phyloP scores from a whole-genome alignment of 2,113 vertebrate genomes.

The Spea bombifrons region DNA sequence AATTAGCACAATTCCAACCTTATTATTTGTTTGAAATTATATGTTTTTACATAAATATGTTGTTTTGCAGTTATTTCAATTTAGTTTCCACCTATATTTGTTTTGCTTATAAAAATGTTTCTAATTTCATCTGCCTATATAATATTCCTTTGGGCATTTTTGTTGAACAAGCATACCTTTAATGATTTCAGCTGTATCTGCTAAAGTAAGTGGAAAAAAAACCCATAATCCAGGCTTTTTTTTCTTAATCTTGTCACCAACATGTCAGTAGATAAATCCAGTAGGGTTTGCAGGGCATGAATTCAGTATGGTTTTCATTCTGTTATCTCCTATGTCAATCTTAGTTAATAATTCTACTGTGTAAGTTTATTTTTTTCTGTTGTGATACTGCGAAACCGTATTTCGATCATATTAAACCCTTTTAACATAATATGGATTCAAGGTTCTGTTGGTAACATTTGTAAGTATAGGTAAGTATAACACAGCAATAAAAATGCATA shows the following conservation, averaged over 20 bases:
- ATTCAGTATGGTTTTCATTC: background rate
- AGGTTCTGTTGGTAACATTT: no score
- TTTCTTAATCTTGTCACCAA: background rate
- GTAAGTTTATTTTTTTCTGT: background rate
- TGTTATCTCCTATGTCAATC: background rate
- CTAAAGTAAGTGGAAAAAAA: conserved; percentile 1
- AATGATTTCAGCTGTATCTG: background rate
- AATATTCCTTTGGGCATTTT: conserved; percentile 11
- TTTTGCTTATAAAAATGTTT: background rate
- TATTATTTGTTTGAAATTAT: background rate
- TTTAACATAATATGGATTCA: no score
- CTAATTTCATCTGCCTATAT: background rate
- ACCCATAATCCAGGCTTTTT: background rate
- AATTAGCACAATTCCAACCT: no score
- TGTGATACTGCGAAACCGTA: no score
- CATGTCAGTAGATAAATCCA: background rate
- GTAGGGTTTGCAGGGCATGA: background rate
- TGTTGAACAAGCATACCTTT: conserved; percentile 1
- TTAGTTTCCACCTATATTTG: background rate
- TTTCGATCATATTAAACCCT: no score
- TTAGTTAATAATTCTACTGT: background rate
- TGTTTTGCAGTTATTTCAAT: background rate
- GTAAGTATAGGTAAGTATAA: no score
- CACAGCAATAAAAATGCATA: no score
- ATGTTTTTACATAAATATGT: background rate